A percentile compares a stretch with the other conserved stretches of the same genome.
These are phyloP conservation scores for Neomicropteryx cornuta DNA, from an alignment of 1,140 invertebrate genomes.

Conservation along the genomic window DNA sequence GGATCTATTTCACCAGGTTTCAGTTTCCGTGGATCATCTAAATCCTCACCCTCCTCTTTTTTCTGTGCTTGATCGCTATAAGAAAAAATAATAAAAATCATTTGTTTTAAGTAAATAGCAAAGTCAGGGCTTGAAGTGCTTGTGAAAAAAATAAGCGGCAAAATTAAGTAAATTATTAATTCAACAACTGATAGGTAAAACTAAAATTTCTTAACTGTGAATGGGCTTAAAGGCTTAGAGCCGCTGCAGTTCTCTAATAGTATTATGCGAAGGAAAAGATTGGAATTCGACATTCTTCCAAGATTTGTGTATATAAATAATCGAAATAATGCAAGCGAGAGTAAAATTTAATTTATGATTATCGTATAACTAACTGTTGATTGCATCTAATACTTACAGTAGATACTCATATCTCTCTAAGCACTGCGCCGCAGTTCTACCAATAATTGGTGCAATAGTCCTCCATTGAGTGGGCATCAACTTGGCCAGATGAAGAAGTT, in stretches of 20 bases:
- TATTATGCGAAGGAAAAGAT: too few species aligned
- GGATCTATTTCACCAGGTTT: conserved; percentile 99
- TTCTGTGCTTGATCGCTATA: conserved; percentile 94
- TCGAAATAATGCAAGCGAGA: too few species aligned
- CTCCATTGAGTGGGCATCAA: conserved; percentile 99
- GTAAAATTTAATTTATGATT: too few species aligned
- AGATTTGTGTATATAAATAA: too few species aligned
- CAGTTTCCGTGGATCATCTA: conserved; percentile 91
- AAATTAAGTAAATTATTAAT: background rate
- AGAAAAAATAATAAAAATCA: conserved; percentile 13
- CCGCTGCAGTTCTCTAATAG: too few species aligned
- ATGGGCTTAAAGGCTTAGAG: background rate
- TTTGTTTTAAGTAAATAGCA: background rate
- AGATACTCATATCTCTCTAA: conserved; percentile 95
- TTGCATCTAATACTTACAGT: conserved; percentile 69
- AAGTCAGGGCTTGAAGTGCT: too few species aligned
- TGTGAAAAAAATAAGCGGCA: conserved; percentile 3
- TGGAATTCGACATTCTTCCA: too few species aligned
- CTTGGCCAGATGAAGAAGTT: conserved; percentile 94
- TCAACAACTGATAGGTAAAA: background rate
- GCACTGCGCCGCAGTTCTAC: conserved; percentile 96
- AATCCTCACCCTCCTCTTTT: conserved; percentile 90
- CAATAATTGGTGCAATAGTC: conserved; percentile 98
- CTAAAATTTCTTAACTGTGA: background rate
- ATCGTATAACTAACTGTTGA: too few species aligned